These are phyloP conservation scores for Dryococelus australis DNA, from an alignment of 2,888 invertebrate species.

Conservation along the genomic window DNA sequence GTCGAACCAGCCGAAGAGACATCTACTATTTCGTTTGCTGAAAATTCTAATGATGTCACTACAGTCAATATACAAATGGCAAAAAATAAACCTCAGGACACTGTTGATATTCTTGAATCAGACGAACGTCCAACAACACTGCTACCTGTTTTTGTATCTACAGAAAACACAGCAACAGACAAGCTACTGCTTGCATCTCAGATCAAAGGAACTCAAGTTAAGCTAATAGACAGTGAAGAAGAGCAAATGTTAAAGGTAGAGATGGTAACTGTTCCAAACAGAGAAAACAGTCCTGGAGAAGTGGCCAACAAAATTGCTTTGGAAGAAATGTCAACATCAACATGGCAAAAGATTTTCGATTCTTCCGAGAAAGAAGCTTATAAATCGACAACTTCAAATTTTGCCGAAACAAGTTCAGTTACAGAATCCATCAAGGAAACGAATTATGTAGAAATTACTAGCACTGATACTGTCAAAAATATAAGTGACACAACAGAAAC, in stretches of 20 bases:
- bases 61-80: not conserved
- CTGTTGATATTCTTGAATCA: not conserved
- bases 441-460: not conserved
- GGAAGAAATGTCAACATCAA: conserved; percentile 11
- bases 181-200: conserved; percentile 11
- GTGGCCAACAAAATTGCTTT: not conserved
- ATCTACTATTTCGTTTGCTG: not conserved
- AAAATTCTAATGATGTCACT: not conserved
- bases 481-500: not conserved
- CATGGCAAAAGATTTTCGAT: conserved; percentile 25
- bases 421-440: conserved; percentile 21
- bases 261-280: not conserved
- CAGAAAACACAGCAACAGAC: not conserved
- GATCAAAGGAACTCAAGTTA: conserved; percentile 17
- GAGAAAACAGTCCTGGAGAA: not conserved
- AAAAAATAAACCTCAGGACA: not conserved
- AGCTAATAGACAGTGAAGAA: not conserved
- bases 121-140: not conserved
- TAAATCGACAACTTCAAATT: not conserved
- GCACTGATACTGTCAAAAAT: not conserved
- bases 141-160: not conserved
- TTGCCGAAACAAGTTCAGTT: not conserved
- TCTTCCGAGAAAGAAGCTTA: not conserved
- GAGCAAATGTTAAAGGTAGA: not conserved
- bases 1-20: not conserved